Evolutionary conservation across 2,113 vertebrate species (phyloP), one percentile per base, ranked within the genome.

Genomic region (Salvelinus namaycush): DNA sequence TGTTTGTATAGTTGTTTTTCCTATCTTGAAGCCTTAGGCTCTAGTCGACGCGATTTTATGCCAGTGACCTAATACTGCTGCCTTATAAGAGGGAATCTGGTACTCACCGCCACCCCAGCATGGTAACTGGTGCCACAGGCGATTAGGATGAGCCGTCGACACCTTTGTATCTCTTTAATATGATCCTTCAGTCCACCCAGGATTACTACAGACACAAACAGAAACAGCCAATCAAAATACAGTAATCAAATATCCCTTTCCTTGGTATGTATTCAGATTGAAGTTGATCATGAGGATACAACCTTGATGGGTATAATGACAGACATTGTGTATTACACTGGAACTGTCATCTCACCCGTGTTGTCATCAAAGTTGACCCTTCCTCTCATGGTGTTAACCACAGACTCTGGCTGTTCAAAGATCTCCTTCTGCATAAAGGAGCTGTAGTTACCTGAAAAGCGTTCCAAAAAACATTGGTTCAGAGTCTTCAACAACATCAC

Each of bases 381-480:
- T 85, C 98, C 98, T 92, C 98, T 96, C 98, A 99, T 99, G 1
- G 98, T 99, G 81, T 99, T 99, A 75, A 99, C 95, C 1, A 99
- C 97, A 18, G 98, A 99, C 81, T 99, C 98, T 0, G 98, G 98
- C 88, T 99, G 98, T 76, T 99, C 98, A 88, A 99, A 99, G 83
- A 99, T 99, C 76, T 99, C 98, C 86, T 99, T 99, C 92, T 99
- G 97, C 98, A 99, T 99, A 88, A 98, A 99, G 0, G 97, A 96
- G 83, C 97, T 98, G 93, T 94, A 99, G 91, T 99, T 99, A 48
- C 98, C 97, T 99, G 84, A 0, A 67, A 79, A 68, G 79, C 13
- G 74, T 84, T 62, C 5, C 5, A 34, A 70, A 44, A 39, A 3
- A 48, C 12, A 13, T 13, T 62, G 84, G 54, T 74, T 76, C 29